Percentiles rank a stretch among this genome's conserved stretches.
Evolutionary conservation across 2,113 vertebrate species (phyloP).

Genomic region (Eidolon helvum): DNA sequence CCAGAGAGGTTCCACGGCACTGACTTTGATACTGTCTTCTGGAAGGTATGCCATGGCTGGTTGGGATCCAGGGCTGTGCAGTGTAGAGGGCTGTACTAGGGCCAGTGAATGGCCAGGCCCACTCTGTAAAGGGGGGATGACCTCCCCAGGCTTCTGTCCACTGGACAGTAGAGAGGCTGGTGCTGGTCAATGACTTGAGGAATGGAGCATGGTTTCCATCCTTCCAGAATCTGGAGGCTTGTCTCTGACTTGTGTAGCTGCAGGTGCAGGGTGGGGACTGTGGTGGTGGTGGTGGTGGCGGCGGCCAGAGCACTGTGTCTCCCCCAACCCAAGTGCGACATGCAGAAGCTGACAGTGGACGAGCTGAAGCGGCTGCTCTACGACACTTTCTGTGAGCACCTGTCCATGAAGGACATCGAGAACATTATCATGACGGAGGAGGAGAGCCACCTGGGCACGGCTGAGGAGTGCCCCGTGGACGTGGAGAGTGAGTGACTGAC

Average conservation of each 20-base stretch:
- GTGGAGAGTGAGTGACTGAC: constrained; percentile 94
- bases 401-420: constrained; percentile 99
- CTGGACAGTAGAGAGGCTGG: background rate
- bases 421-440: constrained; percentile 99
- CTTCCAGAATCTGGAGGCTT: background rate
- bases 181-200: background rate
- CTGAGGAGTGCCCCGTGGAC: constrained; percentile 93
- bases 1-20: constrained; percentile 97
- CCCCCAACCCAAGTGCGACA: constrained; percentile 90
- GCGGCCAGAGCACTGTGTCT: background rate
- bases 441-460: constrained; percentile 97
- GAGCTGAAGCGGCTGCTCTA: constrained; percentile 97
- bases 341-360: constrained; percentile 98
- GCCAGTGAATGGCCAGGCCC: background rate
- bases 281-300: background rate
- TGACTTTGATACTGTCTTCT: constrained; percentile 97
- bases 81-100: background rate
- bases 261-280: background rate
- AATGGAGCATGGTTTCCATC: background rate
- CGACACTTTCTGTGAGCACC: constrained; percentile 98
- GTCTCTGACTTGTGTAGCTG: accelerated
- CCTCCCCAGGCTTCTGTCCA: background rate
- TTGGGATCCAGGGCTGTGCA: background rate
- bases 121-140: background rate
- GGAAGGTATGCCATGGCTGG: constrained; percentile 89